Evolutionary conservation across 2,113 vertebrate species (phyloP).

Genomic region (human): DNA sequence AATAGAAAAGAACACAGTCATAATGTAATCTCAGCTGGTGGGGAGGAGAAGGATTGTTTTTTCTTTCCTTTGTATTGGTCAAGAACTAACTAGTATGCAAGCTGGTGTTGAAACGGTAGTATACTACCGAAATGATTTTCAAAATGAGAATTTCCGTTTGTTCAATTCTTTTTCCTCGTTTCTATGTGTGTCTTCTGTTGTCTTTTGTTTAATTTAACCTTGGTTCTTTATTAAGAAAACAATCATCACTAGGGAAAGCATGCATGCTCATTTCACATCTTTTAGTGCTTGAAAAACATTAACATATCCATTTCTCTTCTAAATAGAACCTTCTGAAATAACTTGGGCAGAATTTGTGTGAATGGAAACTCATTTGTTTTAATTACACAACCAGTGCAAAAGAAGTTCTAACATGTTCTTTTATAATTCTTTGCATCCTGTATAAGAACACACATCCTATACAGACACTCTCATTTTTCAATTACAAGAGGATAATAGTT

Average conservation of each 20-base stretch:
- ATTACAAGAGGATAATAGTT: conserved; percentile 48
- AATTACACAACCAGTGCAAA: conserved; percentile 45
- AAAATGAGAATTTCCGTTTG: conserved; percentile 14
- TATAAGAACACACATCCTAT: not conserved
- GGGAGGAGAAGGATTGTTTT: not conserved
- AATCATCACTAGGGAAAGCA: not conserved
- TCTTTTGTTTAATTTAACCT: conserved; percentile 59
- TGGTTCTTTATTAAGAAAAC: conserved; percentile 55
- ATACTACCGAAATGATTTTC: not conserved
- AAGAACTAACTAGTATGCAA: not conserved
- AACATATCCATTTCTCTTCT: conserved; percentile 58
- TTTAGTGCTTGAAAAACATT: conserved; percentile 31
- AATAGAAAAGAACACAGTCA: not conserved
- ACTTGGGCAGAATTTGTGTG: conserved; percentile 60
- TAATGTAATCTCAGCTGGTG: not conserved
- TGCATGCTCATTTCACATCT: conserved; percentile 32
- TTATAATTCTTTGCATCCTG: conserved; percentile 50
- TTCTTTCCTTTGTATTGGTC: not conserved
- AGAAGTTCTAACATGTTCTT: conserved; percentile 46
- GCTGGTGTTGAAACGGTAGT: not conserved
- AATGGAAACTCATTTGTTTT: conserved; percentile 67
- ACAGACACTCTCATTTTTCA: conserved; percentile 18
- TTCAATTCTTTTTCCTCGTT: not conserved
- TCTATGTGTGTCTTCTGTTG: not conserved
- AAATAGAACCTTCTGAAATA: conserved; percentile 67